Base-by-base conservation (phyloP, 2,888 invertebrate genomes). In the Drosophila paranaensis region DNA sequence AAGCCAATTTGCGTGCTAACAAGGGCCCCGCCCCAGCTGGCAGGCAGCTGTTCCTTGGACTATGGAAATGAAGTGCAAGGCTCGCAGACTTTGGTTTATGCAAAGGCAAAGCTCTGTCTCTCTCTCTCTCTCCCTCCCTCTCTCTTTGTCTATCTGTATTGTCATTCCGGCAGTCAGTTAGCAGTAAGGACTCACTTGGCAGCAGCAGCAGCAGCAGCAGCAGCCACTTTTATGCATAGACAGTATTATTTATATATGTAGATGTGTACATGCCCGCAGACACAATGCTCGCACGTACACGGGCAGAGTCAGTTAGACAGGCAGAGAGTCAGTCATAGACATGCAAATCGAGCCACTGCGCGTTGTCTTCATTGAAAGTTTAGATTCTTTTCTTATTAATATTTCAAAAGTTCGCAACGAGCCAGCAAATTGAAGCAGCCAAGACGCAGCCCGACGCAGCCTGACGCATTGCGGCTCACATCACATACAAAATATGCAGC, bases 321-420 rank as follows among this genome's bases (percentile, higher is more conserved):
- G 11, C 9, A n/a, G 10, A 30, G 3, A 53, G 53, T 60, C 51
- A 71, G 68, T 13, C 69, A 60, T 25, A 68, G 50, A 71, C 58
- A 75, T 64, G 70, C 79, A 79, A 78, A 78, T 74, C 53, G 62
- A 65, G 61, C 16, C 65, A 60, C 46, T 16, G 64, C 61, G 62
- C 65, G 61, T 43, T 55, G 75, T 71, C 78, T 80, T 78, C 78
- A 86, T 82, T 80, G 70, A 82, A 88, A 86, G 83, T 84, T 84
- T 67, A 74, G 82, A 86, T 86, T 88, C 74, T 82, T 80, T 89
- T 85, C 84, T 83, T 85, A 81, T 85, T 81, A 83, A 87, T 87
- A 89, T 89, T 85, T 83, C 53, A 89, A 76, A 79, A 78, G 79
- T 69, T 79, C 51, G 56, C 79, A 74, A 66, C 60, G 65, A 65